Percentiles rank a stretch among this genome's conserved stretches.
phyloP scores from a whole-genome alignment of 2,888 invertebrate species.

The Poecilobothrus nobilitatus region DNA sequence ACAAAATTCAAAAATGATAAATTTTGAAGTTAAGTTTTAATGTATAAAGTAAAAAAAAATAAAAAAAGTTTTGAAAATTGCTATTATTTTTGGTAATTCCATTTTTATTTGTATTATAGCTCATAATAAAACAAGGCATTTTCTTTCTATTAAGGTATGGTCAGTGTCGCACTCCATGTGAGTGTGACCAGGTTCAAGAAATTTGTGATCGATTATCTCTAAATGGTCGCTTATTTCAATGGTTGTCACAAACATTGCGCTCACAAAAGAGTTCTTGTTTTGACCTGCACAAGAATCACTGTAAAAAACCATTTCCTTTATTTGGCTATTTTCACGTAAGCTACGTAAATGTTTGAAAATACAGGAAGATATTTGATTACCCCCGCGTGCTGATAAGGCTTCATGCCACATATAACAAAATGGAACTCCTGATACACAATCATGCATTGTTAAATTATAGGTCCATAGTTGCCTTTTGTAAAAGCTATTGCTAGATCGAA shows the following conservation, averaged over 20 bases:
- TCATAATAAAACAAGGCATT: too few relatives aligned
- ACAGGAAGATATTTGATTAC: constrained; percentile 24
- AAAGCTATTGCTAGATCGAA: constrained; percentile 19
- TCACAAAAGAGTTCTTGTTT: constrained; percentile 24
- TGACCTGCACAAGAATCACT: constrained; percentile 23
- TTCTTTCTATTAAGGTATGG: constrained; percentile 7
- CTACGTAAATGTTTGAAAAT: constrained; percentile 19
- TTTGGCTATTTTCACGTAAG: too few relatives aligned
- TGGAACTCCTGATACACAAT: constrained; percentile 20
- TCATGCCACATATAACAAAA: constrained; percentile 25
- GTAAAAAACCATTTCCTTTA: too few relatives aligned
- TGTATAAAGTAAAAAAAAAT: too few relatives aligned
- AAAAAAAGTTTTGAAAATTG: too few relatives aligned
- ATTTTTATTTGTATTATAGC: too few relatives aligned
- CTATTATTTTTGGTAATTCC: too few relatives aligned
- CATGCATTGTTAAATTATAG: constrained; percentile 23
- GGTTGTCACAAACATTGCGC: constrained; percentile 21
- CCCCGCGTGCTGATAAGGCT: constrained; percentile 21
- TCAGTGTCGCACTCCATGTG: constrained; percentile 2
- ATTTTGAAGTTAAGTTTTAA: too few relatives aligned
- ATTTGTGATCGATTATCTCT: constrained; percentile 23
- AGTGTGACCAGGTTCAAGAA: constrained; percentile 19
- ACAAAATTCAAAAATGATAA: too few relatives aligned
- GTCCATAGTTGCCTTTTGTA: constrained; percentile 24
- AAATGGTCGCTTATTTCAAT: constrained; percentile 16